A percentile compares a stretch with the other conserved stretches of the same genome.
Conservation (phyloP, 30 jellyfish, hydroid and myxozoan genomes). For the Chrysaora quinquecirrha region DNA sequence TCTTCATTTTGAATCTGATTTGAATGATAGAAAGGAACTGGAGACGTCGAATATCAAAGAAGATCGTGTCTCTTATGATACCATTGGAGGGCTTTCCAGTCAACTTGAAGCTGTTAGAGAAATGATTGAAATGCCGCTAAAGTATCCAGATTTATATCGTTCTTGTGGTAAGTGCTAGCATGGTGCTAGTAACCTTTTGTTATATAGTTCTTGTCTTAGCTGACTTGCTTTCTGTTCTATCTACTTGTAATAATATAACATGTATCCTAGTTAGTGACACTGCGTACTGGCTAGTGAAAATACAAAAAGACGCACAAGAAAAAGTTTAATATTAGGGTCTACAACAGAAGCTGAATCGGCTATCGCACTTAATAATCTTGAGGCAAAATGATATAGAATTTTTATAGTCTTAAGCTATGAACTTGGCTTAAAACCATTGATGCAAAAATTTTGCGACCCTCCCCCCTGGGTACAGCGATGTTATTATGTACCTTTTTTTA, state of each 20-base stretch:
- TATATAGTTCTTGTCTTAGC: not conserved
- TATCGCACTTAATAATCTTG: too few species aligned
- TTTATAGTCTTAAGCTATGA: too few species aligned
- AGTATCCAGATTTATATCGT: not conserved
- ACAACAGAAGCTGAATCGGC: too few species aligned
- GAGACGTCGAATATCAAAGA: not conserved
- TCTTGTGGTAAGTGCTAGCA: constrained; percentile 9
- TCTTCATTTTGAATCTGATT: not conserved
- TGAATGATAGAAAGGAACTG: not conserved
- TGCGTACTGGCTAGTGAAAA: not conserved
- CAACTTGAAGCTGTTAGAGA: constrained; percentile 18
- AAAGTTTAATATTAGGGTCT: too few species aligned
- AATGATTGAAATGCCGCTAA: constrained; percentile 28
- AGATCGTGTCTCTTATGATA: not conserved
- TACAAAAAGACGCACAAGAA: too few species aligned
- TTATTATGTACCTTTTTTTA: too few species aligned
- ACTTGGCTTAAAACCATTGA: too few species aligned
- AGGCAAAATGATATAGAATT: too few species aligned
- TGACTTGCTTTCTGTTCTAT: not conserved
- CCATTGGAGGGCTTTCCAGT: constrained; percentile 40
- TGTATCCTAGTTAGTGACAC: not conserved
- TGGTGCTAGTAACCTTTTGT: too few species aligned
- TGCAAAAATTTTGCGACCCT: too few species aligned
- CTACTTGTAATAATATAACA: not conserved
- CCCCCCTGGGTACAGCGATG: too few species aligned